Evolutionary conservation across 2,888 invertebrate species (phyloP).

Genomic region (Sphaeridia pumilis): DNA sequence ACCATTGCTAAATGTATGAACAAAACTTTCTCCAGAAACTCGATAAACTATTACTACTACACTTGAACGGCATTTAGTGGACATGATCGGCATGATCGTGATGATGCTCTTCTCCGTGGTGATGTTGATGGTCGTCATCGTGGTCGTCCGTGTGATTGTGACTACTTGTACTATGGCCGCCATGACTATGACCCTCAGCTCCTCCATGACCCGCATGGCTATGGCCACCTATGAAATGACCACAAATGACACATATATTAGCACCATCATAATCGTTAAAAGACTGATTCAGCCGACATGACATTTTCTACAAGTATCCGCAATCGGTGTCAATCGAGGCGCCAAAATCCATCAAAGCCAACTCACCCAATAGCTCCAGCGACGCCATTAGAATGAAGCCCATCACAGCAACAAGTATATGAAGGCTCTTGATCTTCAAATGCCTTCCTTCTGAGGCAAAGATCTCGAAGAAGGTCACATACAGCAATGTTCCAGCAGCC

Average conservation of each 20-base stretch:
- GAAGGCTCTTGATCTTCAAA: constrained; percentile 29
- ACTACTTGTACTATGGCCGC: neutral
- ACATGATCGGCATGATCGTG: neutral
- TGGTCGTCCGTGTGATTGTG: neutral
- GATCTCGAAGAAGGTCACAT: constrained; percentile 47
- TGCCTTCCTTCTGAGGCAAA: constrained; percentile 40
- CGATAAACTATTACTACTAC: no score
- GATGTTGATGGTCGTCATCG: neutral
- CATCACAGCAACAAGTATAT: constrained; percentile 30
- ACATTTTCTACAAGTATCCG: no score
- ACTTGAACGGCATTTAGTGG: no score
- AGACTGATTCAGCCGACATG: no score
- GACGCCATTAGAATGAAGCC: constrained; percentile 35
- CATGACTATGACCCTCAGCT: neutral
- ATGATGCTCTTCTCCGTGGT: neutral
- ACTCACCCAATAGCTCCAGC: constrained; percentile 33
- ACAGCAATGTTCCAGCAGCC: constrained; percentile 45
- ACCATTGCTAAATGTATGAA: no score
- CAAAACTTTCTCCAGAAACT: no score
- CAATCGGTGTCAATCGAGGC: no score
- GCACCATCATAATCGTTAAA: no score
- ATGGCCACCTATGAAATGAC: neutral
- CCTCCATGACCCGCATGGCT: neutral
- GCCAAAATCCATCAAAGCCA: no score
- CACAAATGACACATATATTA: neutral